phyloP scores from a whole-genome alignment of 2,888 invertebrate genomes.

The Cerastis leucographa region DNA sequence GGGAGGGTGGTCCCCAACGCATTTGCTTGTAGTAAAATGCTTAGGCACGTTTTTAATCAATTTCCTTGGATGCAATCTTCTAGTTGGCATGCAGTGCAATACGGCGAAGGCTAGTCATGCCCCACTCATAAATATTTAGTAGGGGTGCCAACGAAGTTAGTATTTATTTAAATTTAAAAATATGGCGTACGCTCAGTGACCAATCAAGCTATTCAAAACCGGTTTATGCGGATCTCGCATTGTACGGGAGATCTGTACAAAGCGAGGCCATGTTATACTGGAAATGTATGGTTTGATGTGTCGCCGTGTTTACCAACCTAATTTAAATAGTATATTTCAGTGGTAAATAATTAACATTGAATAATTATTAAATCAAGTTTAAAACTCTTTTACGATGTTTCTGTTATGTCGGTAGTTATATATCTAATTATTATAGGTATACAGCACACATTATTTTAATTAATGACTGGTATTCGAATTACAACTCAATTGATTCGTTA shows the following conservation, averaged over 20 bases:
- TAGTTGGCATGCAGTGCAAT: constrained; percentile 51
- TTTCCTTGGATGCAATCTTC: constrained; percentile 57
- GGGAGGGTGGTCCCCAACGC: constrained; percentile 59
- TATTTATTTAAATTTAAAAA: constrained; percentile 28
- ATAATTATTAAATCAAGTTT: constrained; percentile 31
- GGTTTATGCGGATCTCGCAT: no score
- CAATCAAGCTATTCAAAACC: no score
- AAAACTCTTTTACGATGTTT: constrained; percentile 44
- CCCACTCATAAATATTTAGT: constrained; percentile 57
- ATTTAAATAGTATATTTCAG: constrained; percentile 46
- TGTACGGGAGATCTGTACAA: no score
- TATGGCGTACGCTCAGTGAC: background rate
- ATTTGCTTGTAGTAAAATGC: constrained; percentile 74
- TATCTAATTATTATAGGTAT: constrained; percentile 20
- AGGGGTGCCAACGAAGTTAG: constrained; percentile 12
- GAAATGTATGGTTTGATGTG: no score
- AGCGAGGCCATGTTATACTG: no score
- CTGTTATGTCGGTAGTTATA: constrained; percentile 34
- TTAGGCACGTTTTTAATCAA: constrained; percentile 75
- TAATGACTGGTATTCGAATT: constrained; percentile 42
- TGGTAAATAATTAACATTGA: constrained; percentile 42
- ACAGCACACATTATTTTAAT: constrained; percentile 40
- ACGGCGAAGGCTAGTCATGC: constrained; percentile 33
- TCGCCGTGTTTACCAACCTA: background rate
- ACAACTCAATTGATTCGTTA: constrained; percentile 39